Conservation (phyloP, 2,888 invertebrate species). For the Agonum fuliginosum region DNA sequence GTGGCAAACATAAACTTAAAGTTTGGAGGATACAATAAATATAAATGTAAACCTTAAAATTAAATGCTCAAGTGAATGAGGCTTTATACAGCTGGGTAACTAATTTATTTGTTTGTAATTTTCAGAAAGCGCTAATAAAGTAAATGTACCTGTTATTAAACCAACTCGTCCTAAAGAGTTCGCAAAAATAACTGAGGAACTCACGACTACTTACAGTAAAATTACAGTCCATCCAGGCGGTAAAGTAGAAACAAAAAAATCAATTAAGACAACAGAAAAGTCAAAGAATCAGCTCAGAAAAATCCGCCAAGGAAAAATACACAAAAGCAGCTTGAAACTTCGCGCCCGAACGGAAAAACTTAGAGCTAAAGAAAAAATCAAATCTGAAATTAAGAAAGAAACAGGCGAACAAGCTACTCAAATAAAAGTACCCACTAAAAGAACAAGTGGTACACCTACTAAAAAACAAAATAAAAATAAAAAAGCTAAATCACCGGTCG, state of each 20-base stretch:
- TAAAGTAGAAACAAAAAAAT: constrained; percentile 34
- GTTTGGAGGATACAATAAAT: no score
- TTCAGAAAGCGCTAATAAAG: constrained; percentile 76
- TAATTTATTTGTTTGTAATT: constrained; percentile 62
- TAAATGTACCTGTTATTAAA: constrained; percentile 73
- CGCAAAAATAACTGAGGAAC: constrained; percentile 76
- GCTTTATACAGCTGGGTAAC: no score
- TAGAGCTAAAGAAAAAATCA: constrained; percentile 45
- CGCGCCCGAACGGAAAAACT: constrained; percentile 23
- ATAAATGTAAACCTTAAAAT: no score
- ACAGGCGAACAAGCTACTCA: not conserved
- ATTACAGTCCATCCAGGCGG: constrained; percentile 79
- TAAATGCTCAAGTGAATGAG: no score
- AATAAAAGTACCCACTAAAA: no score
- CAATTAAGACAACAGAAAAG: not conserved
- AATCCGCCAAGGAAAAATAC: not conserved
- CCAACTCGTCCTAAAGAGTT: constrained; percentile 75
- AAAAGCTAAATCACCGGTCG: no score
- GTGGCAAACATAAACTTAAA: no score
- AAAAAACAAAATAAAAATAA: no score
- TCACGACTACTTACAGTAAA: constrained; percentile 76
- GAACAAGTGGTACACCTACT: no score
- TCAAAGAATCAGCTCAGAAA: constrained; percentile 21
- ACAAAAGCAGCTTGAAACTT: not conserved
- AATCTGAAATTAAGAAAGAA: constrained; percentile 5